Conservation (phyloP, 2,888 invertebrate genomes). For the Drosophila imparisetae region DNA sequence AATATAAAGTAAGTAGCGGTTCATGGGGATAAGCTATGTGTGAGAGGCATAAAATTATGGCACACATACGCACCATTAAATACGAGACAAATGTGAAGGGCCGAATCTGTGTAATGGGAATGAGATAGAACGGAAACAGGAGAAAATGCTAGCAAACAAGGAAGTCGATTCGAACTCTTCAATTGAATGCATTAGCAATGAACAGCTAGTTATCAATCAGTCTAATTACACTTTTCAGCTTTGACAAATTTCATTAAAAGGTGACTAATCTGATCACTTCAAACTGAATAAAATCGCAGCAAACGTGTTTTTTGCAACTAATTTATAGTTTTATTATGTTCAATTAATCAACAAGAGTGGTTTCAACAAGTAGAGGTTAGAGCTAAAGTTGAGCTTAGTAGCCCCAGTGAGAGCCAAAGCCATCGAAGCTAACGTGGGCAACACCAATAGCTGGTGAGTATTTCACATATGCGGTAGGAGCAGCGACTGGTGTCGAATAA, state of each 20-base stretch:
- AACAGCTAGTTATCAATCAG: background rate
- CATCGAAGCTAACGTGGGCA: conserved; percentile 88
- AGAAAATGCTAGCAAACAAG: background rate
- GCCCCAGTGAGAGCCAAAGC: conserved; percentile 88
- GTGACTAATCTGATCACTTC: background rate
- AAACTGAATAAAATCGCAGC: conserved; percentile 1
- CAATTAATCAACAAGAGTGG: conserved; percentile 64
- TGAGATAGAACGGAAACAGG: too few species aligned
- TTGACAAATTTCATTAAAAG: background rate
- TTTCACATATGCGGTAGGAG: conserved; percentile 66
- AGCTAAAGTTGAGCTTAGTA: conserved; percentile 85
- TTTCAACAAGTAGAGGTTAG: conserved; percentile 48
- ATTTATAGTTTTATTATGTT: conserved; percentile 45
- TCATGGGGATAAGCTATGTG: conserved; percentile 30
- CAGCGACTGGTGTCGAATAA: conserved; percentile 67
- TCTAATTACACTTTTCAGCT: background rate
- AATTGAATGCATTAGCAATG: background rate
- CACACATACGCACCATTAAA: conserved; percentile 79
- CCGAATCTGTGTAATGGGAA: background rate
- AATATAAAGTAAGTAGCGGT: conserved; percentile 36
- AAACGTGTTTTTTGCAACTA: conserved; percentile 16
- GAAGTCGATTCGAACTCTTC: background rate
- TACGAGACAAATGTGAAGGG: conserved; percentile 58
- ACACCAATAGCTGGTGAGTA: conserved; percentile 80
- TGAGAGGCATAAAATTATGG: conserved; percentile 60